A percentile compares a stretch with the other conserved stretches of the same genome.
Evolutionary conservation across 2,888 invertebrate species (phyloP).

Genomic region (Eucera pruinosa): DNA sequence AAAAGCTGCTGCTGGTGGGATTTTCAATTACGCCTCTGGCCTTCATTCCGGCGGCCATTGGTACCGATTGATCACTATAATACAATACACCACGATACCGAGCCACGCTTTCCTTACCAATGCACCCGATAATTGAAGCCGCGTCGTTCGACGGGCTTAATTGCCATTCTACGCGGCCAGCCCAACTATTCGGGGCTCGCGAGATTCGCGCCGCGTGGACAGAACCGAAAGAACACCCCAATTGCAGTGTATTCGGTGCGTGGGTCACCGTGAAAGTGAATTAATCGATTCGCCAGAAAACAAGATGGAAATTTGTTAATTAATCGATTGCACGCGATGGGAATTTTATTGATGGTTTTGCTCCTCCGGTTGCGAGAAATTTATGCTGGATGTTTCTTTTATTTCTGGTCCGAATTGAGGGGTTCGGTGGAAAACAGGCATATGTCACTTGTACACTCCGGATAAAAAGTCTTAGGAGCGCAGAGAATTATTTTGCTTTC

Average conservation of each 20-base stretch:
- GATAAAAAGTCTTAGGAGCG: no score
- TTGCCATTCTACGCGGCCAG: constrained; percentile 40
- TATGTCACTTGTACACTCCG: no score
- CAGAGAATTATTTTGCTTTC: no score
- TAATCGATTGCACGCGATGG: no score
- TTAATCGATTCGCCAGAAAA: background rate
- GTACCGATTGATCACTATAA: constrained; percentile 41
- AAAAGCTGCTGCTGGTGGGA: constrained; percentile 43
- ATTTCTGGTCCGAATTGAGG: no score
- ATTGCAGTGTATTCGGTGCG: background rate
- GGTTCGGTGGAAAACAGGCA: no score
- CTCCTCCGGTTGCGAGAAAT: background rate
- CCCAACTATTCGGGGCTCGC: constrained; percentile 10
- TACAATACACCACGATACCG: constrained; percentile 35
- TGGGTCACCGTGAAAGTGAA: background rate
- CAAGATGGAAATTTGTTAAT: no score
- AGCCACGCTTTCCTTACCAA: constrained; percentile 47
- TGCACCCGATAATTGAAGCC: constrained; percentile 52
- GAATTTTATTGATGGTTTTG: background rate
- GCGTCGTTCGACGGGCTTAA: constrained; percentile 34
- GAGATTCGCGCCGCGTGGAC: background rate
- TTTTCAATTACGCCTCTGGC: constrained; percentile 47
- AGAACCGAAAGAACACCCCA: constrained; percentile 15
- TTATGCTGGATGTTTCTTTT: no score
- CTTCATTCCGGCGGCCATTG: no score